These are phyloP conservation scores for Drosophila diplacantha DNA, from an alignment of 2,888 invertebrate genomes.

Conservation along the genomic window DNA sequence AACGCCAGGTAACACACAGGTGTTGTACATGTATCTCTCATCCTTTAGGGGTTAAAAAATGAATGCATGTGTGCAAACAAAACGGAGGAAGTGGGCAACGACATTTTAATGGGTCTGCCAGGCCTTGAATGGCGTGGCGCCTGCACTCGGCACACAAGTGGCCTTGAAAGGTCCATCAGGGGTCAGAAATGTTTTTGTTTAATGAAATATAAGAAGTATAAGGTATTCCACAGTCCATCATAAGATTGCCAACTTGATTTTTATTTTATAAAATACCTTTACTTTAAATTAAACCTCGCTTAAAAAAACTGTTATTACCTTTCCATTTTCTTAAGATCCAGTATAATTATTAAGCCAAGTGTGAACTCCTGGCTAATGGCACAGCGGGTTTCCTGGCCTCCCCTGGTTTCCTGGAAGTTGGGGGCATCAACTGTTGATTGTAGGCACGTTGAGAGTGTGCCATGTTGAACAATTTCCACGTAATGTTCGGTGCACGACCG, in stretches of 20 bases:
- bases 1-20: background rate
- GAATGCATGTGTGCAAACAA: conserved; percentile 23
- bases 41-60: conserved; percentile 8
- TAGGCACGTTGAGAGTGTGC: conserved; percentile 12
- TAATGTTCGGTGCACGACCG: conserved; percentile 6
- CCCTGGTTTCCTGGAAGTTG: background rate
- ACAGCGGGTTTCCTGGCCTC: conserved; percentile 13
- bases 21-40: background rate
- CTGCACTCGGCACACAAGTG: background rate
- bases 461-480: conserved; percentile 1
- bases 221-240: background rate
- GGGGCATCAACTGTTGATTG: conserved; percentile 19
- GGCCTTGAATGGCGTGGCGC: conserved; percentile 6
- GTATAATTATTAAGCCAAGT: background rate
- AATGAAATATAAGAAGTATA: too few species aligned
- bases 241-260: background rate
- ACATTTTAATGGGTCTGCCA: conserved; percentile 33
- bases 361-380: background rate
- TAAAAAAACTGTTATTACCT: too few species aligned
- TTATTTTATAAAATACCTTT: background rate
- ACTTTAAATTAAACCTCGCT: background rate
- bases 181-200: too few species aligned
- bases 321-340: background rate
- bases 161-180: background rate
- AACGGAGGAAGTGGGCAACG: conserved; percentile 18